A percentile compares a stretch with the other conserved stretches of the same genome.
Evolutionary conservation across 2,797 vertebrate genomes (phyloP).

Genomic region (Phataginus tetradactyla): DNA sequence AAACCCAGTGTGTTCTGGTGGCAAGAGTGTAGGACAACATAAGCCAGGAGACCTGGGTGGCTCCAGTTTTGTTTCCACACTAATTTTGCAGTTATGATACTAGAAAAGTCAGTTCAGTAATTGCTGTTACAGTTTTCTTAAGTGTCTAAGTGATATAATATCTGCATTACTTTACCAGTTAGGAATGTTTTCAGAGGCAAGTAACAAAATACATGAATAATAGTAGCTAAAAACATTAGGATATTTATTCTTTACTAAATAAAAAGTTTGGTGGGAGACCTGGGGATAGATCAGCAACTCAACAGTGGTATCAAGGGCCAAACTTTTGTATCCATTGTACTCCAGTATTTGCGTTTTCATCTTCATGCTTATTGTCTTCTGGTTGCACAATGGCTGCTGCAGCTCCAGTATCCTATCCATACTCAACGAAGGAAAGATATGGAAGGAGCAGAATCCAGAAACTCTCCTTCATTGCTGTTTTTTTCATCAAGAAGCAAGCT

Average conservation of each 20-base stretch:
- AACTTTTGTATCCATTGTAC: neutral
- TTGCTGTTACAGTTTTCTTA: neutral
- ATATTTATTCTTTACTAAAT: neutral
- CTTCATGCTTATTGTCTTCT: neutral
- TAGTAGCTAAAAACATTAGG: neutral
- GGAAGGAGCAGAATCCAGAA: neutral
- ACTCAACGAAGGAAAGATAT: neutral
- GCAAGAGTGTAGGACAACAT: neutral
- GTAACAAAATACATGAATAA: neutral
- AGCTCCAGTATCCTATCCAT: neutral
- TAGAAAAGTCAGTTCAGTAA: neutral
- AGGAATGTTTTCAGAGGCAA: neutral
- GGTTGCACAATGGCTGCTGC: neutral
- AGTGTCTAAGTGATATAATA: neutral
- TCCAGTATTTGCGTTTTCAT: neutral
- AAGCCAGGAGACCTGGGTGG: neutral
- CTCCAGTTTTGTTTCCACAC: neutral
- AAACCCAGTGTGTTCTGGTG: neutral
- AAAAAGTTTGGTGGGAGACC: neutral
- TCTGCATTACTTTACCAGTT: neutral
- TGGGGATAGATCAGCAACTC: neutral
- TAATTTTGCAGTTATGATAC: neutral
- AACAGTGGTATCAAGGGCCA: neutral
- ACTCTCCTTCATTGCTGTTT: neutral
- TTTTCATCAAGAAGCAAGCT: constrained; percentile 8